Evolutionary conservation across 2,888 invertebrate genomes (phyloP).

Genomic region (Alentia gelatinosa): DNA sequence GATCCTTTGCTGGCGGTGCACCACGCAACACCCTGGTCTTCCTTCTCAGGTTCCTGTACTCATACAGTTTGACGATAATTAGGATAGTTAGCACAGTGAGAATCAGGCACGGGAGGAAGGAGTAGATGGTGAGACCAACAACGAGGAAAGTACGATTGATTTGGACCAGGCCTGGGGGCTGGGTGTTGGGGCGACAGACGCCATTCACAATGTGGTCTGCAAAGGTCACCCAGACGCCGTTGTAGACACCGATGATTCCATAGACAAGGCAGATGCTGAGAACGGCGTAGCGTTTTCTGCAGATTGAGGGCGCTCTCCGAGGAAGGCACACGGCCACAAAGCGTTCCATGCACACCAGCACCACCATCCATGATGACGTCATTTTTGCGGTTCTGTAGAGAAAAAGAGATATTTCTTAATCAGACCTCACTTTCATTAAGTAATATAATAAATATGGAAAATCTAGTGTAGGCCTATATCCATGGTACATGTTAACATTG

Average conservation of each 20-base stretch:
- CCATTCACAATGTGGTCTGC: conserved; percentile 65
- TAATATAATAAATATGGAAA: too few species aligned
- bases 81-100: background rate
- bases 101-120: conserved; percentile 5
- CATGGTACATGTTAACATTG: too few species aligned
- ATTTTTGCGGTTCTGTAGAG: conserved; percentile 64
- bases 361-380: conserved; percentile 71
- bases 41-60: background rate
- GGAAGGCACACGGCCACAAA: conserved; percentile 70
- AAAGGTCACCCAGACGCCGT: conserved; percentile 67
- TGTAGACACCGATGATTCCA: conserved; percentile 62
- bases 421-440: too few species aligned
- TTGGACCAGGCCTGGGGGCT: conserved; percentile 63
- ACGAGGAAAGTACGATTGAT: conserved; percentile 47
- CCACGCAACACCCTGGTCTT: background rate
- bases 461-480: too few species aligned
- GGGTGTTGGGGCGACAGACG: conserved; percentile 63
- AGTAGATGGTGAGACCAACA: background rate
- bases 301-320: conserved; percentile 64
- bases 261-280: conserved; percentile 62
- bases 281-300: conserved; percentile 61
- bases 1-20: background rate
- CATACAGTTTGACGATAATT: background rate
- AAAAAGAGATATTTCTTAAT: too few species aligned
- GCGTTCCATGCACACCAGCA: conserved; percentile 67